Evolutionary conservation across 2,797 vertebrate species (phyloP).

Genomic region (Sebastes diploproa): DNA sequence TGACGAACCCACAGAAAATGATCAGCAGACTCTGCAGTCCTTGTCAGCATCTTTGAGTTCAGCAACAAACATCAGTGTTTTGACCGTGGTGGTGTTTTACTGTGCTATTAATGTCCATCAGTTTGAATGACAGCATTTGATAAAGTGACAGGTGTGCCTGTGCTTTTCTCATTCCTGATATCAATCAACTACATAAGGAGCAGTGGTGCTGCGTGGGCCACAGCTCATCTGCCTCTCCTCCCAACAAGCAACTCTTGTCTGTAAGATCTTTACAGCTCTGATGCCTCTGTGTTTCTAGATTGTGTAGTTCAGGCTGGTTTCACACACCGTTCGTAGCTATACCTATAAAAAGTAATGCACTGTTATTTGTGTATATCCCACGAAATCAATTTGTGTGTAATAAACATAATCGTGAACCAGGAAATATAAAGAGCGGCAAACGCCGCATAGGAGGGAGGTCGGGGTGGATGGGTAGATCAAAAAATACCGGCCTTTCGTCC

Average conservation of each 20-base stretch:
- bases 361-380: too few relatives aligned
- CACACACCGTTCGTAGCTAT: too few relatives aligned
- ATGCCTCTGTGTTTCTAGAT: background rate
- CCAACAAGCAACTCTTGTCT: background rate
- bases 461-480: too few relatives aligned
- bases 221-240: background rate
- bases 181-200: background rate
- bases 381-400: too few relatives aligned
- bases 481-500: too few relatives aligned
- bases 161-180: background rate
- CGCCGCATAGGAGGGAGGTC: too few relatives aligned
- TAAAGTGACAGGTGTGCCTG: background rate
- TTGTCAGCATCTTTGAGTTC: background rate
- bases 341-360: too few relatives aligned
- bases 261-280: background rate
- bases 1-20: background rate
- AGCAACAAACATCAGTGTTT: background rate
- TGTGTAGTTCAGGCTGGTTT: background rate
- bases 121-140: background rate
- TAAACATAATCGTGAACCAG: too few relatives aligned
- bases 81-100: background rate
- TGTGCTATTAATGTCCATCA: background rate
- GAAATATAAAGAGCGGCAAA: too few relatives aligned
- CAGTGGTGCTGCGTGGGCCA: background rate
- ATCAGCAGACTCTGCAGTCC: background rate